phyloP scores from a whole-genome alignment of 1,140 invertebrate species.

The Adelges cooleyi region DNA sequence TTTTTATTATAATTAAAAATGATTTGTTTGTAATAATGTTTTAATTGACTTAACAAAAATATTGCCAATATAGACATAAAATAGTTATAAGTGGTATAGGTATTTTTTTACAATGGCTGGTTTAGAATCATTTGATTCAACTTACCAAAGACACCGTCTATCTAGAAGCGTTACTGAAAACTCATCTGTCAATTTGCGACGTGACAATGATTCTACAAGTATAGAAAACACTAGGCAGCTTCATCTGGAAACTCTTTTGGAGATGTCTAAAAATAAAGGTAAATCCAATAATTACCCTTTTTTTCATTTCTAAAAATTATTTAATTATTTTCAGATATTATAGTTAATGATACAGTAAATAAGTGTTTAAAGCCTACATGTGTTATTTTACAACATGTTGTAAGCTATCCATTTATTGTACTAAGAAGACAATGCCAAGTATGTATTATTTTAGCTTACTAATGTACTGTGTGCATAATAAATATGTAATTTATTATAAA shows the following conservation, averaged over 20 bases:
- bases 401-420: constrained; percentile 88
- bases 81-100: no score
- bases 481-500: no score
- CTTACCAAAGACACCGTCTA: not conserved
- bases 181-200: no score
- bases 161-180: constrained; percentile 11
- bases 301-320: no score
- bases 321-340: not conserved
- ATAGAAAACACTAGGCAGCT: not conserved
- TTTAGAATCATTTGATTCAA: not conserved
- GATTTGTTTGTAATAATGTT: no score
- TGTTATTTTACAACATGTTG: constrained; percentile 56
- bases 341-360: constrained; percentile 12
- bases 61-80: no score
- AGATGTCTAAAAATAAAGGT: constrained; percentile 14
- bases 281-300: no score
- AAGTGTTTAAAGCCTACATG: constrained; percentile 14
- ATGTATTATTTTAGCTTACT: no score
- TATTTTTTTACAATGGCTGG: not conserved
- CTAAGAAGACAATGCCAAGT: constrained; percentile 86
- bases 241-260: not conserved
- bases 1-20: no score
- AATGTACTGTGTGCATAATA: no score
- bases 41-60: no score
- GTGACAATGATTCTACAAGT: not conserved